phyloP scores from a whole-genome alignment of 2,113 vertebrate species.

The Desmodus rotundus region DNA sequence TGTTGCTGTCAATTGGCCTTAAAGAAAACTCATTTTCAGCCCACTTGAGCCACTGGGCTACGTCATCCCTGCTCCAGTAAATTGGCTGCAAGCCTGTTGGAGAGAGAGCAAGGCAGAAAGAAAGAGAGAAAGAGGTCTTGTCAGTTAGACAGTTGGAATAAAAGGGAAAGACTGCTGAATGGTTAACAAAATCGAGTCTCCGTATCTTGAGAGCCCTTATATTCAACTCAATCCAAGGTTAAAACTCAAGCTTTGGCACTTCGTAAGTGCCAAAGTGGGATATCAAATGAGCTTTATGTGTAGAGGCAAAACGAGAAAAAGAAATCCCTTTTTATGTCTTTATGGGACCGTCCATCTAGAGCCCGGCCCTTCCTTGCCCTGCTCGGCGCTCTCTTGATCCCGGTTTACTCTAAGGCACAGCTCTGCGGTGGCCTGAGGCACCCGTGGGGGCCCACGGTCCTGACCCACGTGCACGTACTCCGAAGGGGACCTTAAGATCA shows the following conservation, averaged over 20 bases:
- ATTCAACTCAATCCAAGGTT: neutral
- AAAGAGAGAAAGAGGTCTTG: neutral
- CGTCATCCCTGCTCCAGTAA: slow-evolving; percentile 96
- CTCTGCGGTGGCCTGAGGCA: no score
- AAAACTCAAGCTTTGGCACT: neutral
- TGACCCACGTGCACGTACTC: neutral
- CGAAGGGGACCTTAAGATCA: neutral
- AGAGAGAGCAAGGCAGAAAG: neutral
- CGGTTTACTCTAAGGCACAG: neutral
- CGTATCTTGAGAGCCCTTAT: neutral
- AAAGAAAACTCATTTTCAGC: slow-evolving; percentile 96
- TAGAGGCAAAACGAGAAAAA: neutral
- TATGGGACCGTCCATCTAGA: neutral
- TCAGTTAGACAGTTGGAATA: slow-evolving; percentile 40
- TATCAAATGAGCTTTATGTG: neutral
- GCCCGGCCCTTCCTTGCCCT: neutral
- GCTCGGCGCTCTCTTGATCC: no score
- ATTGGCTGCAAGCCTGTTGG: slow-evolving; percentile 91
- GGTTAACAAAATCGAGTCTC: neutral
- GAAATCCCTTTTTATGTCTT: neutral
- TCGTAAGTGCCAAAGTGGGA: neutral
- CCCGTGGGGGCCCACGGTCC: no score
- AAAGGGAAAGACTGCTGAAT: slow-evolving; percentile 12
- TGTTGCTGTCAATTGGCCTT: slow-evolving; percentile 91
- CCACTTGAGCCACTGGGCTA: slow-evolving; percentile 97